Evolutionary conservation across 2,888 invertebrate species (phyloP), one percentile per base, ranked within the genome.

Genomic region (Stenoptilia bipunctidactyla): DNA sequence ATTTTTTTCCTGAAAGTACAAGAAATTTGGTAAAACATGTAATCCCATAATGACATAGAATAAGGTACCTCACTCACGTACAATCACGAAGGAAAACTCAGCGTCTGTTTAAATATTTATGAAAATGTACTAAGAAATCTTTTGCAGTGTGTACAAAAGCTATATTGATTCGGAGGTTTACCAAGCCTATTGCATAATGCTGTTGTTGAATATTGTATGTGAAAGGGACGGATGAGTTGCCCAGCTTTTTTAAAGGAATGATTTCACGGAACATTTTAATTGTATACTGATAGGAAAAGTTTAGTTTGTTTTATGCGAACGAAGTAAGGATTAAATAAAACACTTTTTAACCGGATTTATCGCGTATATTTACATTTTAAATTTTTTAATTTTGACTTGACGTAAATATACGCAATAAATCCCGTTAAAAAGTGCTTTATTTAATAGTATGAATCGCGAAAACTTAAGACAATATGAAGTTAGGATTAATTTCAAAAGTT

Each of bases 111-210:
- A 72, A 75, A 75, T 76, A 77, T 77, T 71, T 75, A 76, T 75
- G 66, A 67, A 58, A 52, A 56, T 62, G 58, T 62, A 55, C 56
- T 63, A 62, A 56, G 58, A 51, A 69, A 63, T 70, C 66, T 71
- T 69, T 65, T 50, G 56, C 53, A 61, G 59, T 63, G 30, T 30
- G 12, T 30, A 69, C 69, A 72, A 65, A 65, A 67, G 65, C 61
- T 55, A 65, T 75, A 76, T 77, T 77, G 77, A 76, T 77, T 75
- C 74, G 72, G 66, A 57, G 64, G 66, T 69, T 75, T 72, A 68
- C 62, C n/a, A 47, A 58, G 57, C 58, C 58, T 58, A 66, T 61
- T 75, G 73, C 67, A 76, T 74, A 73, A 75, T 73, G 66, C 61
- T 61, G 66, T 62, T 64, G 61, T 44, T 73, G 74, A 75, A 73